Evolutionary conservation across 2,797 vertebrate genomes (phyloP).

Genomic region (Chiropotes sagulatus): DNA sequence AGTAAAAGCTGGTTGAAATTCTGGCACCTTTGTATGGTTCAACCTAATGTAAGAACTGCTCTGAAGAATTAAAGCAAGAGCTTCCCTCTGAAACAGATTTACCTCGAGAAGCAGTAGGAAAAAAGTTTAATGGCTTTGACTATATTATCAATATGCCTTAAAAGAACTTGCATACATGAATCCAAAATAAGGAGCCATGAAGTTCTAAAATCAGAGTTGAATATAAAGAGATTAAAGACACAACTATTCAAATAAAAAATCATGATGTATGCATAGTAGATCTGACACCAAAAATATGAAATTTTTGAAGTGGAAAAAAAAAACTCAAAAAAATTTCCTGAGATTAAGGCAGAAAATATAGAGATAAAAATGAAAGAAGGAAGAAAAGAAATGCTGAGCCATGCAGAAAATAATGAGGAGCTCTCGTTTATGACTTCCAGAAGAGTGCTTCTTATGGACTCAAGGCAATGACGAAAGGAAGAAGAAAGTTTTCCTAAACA

Average conservation of each 20-base stretch:
- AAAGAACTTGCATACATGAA: constrained; percentile 28
- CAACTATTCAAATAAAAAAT: constrained; percentile 45
- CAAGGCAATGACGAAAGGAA: not conserved
- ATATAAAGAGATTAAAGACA: constrained; percentile 31
- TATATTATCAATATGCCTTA: constrained; percentile 16
- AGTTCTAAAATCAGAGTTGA: constrained; percentile 52
- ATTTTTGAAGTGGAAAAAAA: not conserved
- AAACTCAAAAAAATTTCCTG: not conserved
- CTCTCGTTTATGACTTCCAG: not conserved
- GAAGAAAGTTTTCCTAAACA: not conserved
- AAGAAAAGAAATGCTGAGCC: not conserved
- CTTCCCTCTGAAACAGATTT: constrained; percentile 21
- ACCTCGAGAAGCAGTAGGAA: not conserved
- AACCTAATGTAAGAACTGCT: not conserved
- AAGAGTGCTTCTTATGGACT: not conserved
- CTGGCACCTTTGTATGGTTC: not conserved
- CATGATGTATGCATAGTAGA: not conserved
- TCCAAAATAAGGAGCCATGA: constrained; percentile 48
- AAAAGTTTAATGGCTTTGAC: not conserved
- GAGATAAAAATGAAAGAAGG: not conserved
- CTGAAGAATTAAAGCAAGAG: not conserved
- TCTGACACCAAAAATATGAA: constrained; percentile 19
- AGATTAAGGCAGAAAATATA: not conserved
- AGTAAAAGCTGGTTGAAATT: not conserved
- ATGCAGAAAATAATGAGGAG: not conserved